phyloP scores from a whole-genome alignment of 2,888 invertebrate genomes.

The Megamerina dolium region DNA sequence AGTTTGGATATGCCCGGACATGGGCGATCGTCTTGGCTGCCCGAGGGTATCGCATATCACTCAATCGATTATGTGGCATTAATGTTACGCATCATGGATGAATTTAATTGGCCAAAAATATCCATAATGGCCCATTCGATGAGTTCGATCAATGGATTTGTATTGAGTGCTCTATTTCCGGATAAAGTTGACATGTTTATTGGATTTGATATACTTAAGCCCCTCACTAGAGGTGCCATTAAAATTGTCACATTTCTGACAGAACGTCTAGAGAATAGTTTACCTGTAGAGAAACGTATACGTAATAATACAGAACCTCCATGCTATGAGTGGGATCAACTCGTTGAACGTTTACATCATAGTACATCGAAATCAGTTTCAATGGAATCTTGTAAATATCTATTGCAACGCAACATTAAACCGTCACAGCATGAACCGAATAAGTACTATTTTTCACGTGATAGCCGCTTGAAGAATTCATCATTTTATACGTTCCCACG shows the following conservation, averaged over 20 bases:
- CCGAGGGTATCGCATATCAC: slow-evolving; percentile 55
- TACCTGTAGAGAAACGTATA: slow-evolving; percentile 46
- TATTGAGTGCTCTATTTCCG: slow-evolving; percentile 59
- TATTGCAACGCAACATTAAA: slow-evolving; percentile 55
- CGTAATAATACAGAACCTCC: slow-evolving; percentile 53
- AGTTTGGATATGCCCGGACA: slow-evolving; percentile 67
- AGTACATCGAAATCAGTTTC: slow-evolving; percentile 56
- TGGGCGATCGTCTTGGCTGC: slow-evolving; percentile 63
- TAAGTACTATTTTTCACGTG: slow-evolving; percentile 60
- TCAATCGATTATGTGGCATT: slow-evolving; percentile 48
- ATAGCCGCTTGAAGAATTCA: slow-evolving; percentile 56
- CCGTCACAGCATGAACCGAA: slow-evolving; percentile 54
- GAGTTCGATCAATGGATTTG: slow-evolving; percentile 58
- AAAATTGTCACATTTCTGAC: slow-evolving; percentile 36
- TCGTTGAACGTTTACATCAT: slow-evolving; percentile 54
- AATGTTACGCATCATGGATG: slow-evolving; percentile 55
- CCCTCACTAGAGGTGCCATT: slow-evolving; percentile 28
- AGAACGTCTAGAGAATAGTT: slow-evolving; percentile 48
- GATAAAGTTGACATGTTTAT: slow-evolving; percentile 50
- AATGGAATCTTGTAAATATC: slow-evolving; percentile 52
- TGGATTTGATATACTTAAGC: slow-evolving; percentile 41
- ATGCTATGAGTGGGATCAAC: slow-evolving; percentile 57
- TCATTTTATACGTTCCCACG: slow-evolving; percentile 33
- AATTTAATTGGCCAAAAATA: slow-evolving; percentile 65
- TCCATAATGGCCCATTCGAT: slow-evolving; percentile 65